A percentile compares a stretch with the other conserved stretches of the same genome.
These are phyloP conservation scores for Silurus lanzhouensis DNA, from an alignment of 2,797 vertebrate species.

Conservation along the genomic window DNA sequence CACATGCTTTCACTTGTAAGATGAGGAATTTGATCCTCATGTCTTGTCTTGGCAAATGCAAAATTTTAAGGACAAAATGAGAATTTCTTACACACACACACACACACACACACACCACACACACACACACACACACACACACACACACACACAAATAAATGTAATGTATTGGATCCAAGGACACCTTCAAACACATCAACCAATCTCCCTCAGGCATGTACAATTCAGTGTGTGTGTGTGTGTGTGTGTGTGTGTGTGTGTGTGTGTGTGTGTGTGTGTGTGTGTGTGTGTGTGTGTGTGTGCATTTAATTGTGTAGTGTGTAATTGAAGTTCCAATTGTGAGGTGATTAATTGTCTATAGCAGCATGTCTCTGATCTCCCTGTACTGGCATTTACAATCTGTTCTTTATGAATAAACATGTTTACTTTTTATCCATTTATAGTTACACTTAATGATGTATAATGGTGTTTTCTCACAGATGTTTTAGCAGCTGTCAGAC, in stretches of 20 bases:
- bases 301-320: not conserved
- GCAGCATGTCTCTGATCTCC: not conserved
- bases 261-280: not conserved
- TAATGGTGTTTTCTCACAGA: not conserved
- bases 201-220: not conserved
- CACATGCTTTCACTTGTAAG: not conserved
- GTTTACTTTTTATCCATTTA: not conserved
- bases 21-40: slow-evolving; percentile 15
- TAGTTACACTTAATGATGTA: not conserved
- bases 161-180: not conserved
- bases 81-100: not conserved
- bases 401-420: not conserved
- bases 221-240: not conserved
- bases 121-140: slow-evolving; percentile 12
- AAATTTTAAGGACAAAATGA: slow-evolving; percentile 32
- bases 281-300: not conserved
- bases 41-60: slow-evolving; percentile 44
- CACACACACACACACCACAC: no score
- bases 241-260: slow-evolving; percentile 4
- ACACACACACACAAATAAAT: not conserved
- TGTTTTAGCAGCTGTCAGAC: not conserved
- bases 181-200: not conserved
- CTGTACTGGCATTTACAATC: not conserved
- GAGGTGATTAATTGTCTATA: not conserved
- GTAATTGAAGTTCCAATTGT: not conserved